Evolutionary conservation across 2,888 invertebrate species (phyloP), one percentile per base, ranked within the genome.

Genomic region (Mycogona germanica): DNA sequence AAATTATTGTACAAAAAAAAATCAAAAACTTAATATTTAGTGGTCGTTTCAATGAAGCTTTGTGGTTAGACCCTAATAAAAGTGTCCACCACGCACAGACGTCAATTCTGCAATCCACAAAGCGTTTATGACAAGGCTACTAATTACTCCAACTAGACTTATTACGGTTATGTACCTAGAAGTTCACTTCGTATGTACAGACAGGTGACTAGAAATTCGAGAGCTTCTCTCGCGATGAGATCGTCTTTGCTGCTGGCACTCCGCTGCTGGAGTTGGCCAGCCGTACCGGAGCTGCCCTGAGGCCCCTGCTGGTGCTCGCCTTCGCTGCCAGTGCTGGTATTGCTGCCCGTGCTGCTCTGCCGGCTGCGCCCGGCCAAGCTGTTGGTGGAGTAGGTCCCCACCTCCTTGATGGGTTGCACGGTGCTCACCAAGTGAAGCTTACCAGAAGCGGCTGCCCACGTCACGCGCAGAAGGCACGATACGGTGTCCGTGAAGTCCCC

Each of bases 401-500:
- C 38, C 55, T 70, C 70, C 61, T 66, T 67, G 61, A 66, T 65
- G 52, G 68, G 66, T 57, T 68, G 66, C 38, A 65, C 61, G 30
- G 66, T 64, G 57, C 67, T 67, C 21, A 69, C 67, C 17, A 71
- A 65, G 59, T 68, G 67, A 26, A 72, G 66, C 55, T 68, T 67
- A 2, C 73, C 73, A 23, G 71, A 71, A 14, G 72, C 72, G 28
- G 72, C 70, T 26, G 72, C 70, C 73, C 73, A 73, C 9, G 70
- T 66, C n/a, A 73, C 66, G 30, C 70, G 64, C 65, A 72, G 68
- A 51, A 73, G 64, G 59, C 70, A 70, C 12, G 68, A 65, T 23
- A 73, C 65, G 45, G 62, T 61, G 23, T 61, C 67, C 19, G 67
- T 65, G 59, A 72, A 70, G 54, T 71, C 70, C 46, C 64, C 63